Evolutionary conservation across 1,140 invertebrate genomes (phyloP), one percentile per base, ranked within the genome.

Genomic region (Brachionus calyciflorus): DNA sequence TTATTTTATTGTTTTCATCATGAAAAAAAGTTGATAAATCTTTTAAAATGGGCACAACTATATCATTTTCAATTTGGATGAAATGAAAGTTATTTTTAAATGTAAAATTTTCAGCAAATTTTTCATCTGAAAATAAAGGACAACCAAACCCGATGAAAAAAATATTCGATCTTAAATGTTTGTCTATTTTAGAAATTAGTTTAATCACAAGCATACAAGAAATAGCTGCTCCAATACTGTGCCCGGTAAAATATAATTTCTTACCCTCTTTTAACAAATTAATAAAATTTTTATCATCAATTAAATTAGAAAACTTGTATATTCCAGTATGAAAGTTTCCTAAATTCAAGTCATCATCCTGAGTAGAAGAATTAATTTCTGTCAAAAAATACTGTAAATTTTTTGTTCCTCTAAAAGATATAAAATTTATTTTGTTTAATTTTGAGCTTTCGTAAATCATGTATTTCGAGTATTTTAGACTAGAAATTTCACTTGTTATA

Each of bases 321-420:
- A 60, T 60, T 60, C 55, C 55, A 10, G 55, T 33, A 60, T 60
- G 55, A 21, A 60, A 60, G 33, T 60, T 60, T 0, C 55, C 55
- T 12, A 17, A 19, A 9, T 37, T 14, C 3, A 60, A 17, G 19
- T 60, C 55, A 40, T 60, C 37, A 33, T 19, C 55, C 37, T 60
- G 55, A 7, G 33, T 33, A 33, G 37, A 33, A 37, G 28, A 60
- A 60, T 60, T 60, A 7, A 60, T 9, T 17, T 60, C 55, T 60
- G 55, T 40, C 2, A 60, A 33, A 60, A 60, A 60, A 37, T 60
- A 26, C 9, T 33, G 30, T 30, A 60, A 17, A 9, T 60, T 60
- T 60, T 33, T 28, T 12, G 55, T 40, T 1, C 55, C 55, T 7
- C 33, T 26, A 60, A 60, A 60, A n/a, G 55, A 28, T 19, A 60